phyloP scores from a whole-genome alignment of 2,113 vertebrate species.

The Rhizomys pruinosus region DNA sequence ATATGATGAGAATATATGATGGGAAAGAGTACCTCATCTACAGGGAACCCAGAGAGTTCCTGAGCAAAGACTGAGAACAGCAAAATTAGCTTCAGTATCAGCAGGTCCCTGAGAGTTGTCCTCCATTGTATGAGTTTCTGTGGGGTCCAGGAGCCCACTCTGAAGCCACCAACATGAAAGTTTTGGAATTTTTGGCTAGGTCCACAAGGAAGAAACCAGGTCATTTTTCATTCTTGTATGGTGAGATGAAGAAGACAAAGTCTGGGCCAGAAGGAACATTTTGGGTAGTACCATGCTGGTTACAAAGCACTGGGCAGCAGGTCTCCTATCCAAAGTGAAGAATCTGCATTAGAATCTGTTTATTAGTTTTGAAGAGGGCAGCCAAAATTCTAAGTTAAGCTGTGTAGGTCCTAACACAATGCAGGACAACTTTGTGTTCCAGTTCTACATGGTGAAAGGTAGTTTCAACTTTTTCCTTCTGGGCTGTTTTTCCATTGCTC shows the following conservation, averaged over 20 bases:
- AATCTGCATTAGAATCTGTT: background rate
- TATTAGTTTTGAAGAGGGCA: background rate
- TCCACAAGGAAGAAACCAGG: background rate
- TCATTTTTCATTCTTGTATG: background rate
- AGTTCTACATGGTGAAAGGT: background rate
- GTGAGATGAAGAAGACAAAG: slow-evolving; percentile 21
- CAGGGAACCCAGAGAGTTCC: slow-evolving; percentile 61
- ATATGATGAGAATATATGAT: slow-evolving; percentile 22
- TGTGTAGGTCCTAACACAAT: background rate
- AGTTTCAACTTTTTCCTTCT: background rate
- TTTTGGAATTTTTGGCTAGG: slow-evolving; percentile 58
- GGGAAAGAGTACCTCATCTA: slow-evolving; percentile 60
- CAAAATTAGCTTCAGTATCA: slow-evolving; percentile 58
- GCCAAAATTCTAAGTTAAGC: background rate
- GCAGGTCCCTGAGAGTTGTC: slow-evolving; percentile 26
- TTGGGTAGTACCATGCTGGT: rapidly evolving
- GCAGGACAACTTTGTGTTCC: background rate
- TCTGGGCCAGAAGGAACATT: rapidly evolving
- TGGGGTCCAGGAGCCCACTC: slow-evolving; percentile 68
- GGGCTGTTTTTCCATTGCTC: background rate
- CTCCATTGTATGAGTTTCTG: background rate
- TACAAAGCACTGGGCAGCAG: background rate
- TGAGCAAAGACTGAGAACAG: slow-evolving; percentile 45
- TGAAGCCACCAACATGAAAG: slow-evolving; percentile 67
- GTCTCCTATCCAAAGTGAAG: background rate